Percentiles rank a stretch among this genome's conserved stretches.
Conservation (phyloP, 2,888 invertebrate genomes). For the Nomada fucata region DNA sequence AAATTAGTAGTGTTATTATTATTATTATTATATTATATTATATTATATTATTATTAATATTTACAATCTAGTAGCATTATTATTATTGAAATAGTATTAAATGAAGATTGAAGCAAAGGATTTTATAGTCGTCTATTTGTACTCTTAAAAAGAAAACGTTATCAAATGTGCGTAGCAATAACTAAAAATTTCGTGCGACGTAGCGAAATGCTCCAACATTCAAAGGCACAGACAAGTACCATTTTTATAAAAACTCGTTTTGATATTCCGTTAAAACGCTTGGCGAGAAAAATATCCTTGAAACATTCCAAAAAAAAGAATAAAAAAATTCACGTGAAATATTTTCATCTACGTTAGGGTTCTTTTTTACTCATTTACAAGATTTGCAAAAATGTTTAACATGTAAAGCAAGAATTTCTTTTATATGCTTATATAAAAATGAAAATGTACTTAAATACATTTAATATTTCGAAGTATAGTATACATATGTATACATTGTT, state of each 20-base stretch:
- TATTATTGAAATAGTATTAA: slow-evolving; percentile 78
- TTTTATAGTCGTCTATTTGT: slow-evolving; percentile 78
- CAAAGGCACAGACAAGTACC: slow-evolving; percentile 39
- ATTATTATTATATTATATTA: slow-evolving; percentile 72
- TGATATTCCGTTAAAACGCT: slow-evolving; percentile 59
- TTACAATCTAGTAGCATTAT: slow-evolving; percentile 78
- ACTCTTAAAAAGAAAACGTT: slow-evolving; percentile 61
- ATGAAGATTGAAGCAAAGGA: slow-evolving; percentile 75
- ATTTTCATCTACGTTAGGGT: slow-evolving; percentile 53
- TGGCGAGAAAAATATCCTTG: slow-evolving; percentile 53
- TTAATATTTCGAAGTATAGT: slow-evolving; percentile 37
- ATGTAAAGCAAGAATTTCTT: slow-evolving; percentile 7
- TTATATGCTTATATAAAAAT: slow-evolving; percentile 26
- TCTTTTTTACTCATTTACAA: slow-evolving; percentile 10
- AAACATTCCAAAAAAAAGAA: slow-evolving; percentile 67
- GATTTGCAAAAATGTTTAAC: slow-evolving; percentile 28
- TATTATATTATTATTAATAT: slow-evolving; percentile 67
- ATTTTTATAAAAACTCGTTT: slow-evolving; percentile 49
- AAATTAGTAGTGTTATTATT: slow-evolving; percentile 80
- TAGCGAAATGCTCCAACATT: slow-evolving; percentile 51
- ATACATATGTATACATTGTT: slow-evolving; percentile 18
- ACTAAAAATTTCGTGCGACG: slow-evolving; percentile 56
- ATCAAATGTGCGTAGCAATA: slow-evolving; percentile 51
- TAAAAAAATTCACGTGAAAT: slow-evolving; percentile 44
- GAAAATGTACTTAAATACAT: slow-evolving; percentile 50